Conservation (phyloP, 1,140 invertebrate species). For the Bombus picipes region DNA sequence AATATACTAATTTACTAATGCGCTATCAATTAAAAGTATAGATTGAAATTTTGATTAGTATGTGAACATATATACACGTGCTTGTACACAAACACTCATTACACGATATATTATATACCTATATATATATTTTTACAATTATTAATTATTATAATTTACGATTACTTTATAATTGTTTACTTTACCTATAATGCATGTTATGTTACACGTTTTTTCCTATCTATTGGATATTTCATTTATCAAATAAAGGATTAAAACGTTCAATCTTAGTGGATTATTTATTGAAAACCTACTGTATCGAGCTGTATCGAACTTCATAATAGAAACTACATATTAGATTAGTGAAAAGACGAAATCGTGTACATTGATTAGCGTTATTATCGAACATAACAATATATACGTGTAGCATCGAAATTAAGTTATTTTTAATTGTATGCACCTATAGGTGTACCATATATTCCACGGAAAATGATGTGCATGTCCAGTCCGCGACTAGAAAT, state of each 20-base stretch:
- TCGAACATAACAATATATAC: neutral
- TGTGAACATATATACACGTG: neutral
- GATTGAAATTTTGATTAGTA: neutral
- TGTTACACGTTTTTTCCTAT: neutral
- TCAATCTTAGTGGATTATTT: neutral
- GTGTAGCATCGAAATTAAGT: neutral
- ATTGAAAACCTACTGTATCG: neutral
- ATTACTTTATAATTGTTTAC: neutral
- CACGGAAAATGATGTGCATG: slow-evolving; percentile 85
- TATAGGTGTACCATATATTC: slow-evolving; percentile 83
- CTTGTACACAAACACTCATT: neutral
- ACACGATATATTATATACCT: too few species aligned
- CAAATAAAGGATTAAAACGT: slow-evolving; percentile 13
- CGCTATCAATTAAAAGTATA: neutral
- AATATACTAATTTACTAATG: neutral
- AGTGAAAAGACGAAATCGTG: neutral
- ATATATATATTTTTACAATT: neutral
- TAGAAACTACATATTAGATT: neutral
- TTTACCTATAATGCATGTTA: too few species aligned
- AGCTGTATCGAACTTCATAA: neutral
- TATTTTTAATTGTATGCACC: neutral
- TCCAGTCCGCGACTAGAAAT: slow-evolving; percentile 85
- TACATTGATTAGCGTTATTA: too few species aligned
- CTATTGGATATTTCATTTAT: neutral
- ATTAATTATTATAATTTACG: neutral